phyloP scores from a whole-genome alignment of 2,888 invertebrate genomes.

The Stictocephala bisonia region DNA sequence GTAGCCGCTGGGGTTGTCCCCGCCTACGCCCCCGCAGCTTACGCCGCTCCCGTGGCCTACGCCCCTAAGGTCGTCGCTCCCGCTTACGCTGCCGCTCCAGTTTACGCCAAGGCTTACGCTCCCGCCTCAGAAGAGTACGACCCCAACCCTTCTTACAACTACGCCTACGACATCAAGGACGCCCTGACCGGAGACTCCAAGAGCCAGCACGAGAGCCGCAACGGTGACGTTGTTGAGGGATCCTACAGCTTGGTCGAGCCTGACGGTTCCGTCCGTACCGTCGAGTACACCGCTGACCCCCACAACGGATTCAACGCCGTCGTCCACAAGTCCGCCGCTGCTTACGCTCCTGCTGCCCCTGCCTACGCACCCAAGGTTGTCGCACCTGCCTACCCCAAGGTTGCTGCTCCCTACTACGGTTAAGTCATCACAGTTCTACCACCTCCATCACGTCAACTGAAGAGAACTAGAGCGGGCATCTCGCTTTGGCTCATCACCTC shows the following conservation, averaged over 20 bases:
- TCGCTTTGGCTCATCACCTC: not conserved
- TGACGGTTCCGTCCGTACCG: too few relatives aligned
- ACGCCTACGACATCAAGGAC: too few relatives aligned
- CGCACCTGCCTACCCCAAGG: conserved; percentile 48
- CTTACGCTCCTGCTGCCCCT: conserved; percentile 45
- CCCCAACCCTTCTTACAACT: too few relatives aligned
- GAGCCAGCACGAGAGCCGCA: too few relatives aligned
- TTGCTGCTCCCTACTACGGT: conserved; percentile 44
- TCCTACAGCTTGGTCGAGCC: too few relatives aligned
- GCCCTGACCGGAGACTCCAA: too few relatives aligned
- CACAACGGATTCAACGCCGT: too few relatives aligned
- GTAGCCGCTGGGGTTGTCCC: conserved; percentile 5
- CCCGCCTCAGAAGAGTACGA: too few relatives aligned
- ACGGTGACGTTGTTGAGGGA: too few relatives aligned
- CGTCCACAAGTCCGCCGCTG: too few relatives aligned
- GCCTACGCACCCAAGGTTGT: conserved; percentile 43
- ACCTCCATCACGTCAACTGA: not conserved
- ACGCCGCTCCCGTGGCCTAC: not conserved
- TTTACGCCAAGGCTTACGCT: conserved; percentile 44
- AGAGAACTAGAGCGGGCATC: conserved; percentile 5
- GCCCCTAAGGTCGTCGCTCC: not conserved
- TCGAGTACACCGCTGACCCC: too few relatives aligned
- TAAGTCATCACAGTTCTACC: conserved; percentile 33
- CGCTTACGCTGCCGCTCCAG: conserved; percentile 46
- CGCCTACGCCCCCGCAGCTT: conserved; percentile 9